These are phyloP conservation scores for Actinernus sp. DNA, from an alignment of 92 coral and sea anemone genomes.

Conservation along the genomic window DNA sequence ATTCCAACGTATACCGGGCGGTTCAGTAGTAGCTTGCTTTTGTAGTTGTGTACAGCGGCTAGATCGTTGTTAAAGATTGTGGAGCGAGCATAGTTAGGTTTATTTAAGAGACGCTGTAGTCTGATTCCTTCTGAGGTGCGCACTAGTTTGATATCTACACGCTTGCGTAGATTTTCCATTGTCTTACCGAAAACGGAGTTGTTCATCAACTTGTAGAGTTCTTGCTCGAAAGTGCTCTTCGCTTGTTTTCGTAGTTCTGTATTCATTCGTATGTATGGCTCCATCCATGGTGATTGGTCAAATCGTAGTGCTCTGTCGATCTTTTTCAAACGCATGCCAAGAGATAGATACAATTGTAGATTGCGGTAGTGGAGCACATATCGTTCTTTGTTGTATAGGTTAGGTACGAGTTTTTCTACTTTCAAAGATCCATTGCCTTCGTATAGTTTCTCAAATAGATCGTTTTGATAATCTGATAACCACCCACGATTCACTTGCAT, in stretches of 20 bases:
- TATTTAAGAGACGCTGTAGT: no score
- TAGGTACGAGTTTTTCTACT: slow-evolving; percentile 1
- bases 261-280: slow-evolving; percentile 23
- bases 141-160: no score
- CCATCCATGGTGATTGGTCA: slow-evolving; percentile 28
- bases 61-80: no score
- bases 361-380: slow-evolving; percentile 29
- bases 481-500: neutral
- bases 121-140: no score
- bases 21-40: slow-evolving; percentile 6
- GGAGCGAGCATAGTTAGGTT: no score
- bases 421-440: no score
- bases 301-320: slow-evolving; percentile 7
- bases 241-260: slow-evolving; percentile 14
- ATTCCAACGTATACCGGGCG: slow-evolving; percentile 31
- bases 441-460: neutral
- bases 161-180: slow-evolving; percentile 15
- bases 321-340: slow-evolving; percentile 12
- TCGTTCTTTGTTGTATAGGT: neutral
- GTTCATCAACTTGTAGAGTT: neutral
- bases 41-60: slow-evolving; percentile 22
- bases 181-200: slow-evolving; percentile 29
- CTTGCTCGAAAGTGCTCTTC: neutral
- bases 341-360: slow-evolving; percentile 15
- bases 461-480: slow-evolving; percentile 3